A percentile compares a stretch with the other conserved stretches of the same genome.
These are phyloP conservation scores for Sympetrum striolatum DNA, from an alignment of 2,888 invertebrate genomes.

Conservation along the genomic window DNA sequence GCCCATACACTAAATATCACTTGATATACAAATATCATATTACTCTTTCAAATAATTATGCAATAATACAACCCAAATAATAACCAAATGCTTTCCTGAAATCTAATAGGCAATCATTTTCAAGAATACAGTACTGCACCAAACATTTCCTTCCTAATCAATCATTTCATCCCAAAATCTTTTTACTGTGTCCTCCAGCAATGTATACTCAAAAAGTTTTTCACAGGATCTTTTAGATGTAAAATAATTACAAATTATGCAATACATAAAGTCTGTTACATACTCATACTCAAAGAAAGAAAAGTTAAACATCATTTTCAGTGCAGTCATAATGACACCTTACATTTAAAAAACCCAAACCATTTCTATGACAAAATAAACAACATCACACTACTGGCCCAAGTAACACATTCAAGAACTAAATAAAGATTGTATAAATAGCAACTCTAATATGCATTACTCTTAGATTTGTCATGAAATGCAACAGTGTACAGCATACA, in stretches of 20 bases:
- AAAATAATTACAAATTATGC: slow-evolving; percentile 20
- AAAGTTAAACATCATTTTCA: slow-evolving; percentile 30
- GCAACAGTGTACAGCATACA: slow-evolving; percentile 41
- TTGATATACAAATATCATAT: background rate
- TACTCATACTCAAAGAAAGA: slow-evolving; percentile 25
- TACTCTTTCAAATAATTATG: slow-evolving; percentile 7
- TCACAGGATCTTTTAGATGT: slow-evolving; percentile 15
- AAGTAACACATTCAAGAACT: slow-evolving; percentile 35
- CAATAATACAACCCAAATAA: slow-evolving; percentile 25
- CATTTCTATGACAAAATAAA: slow-evolving; percentile 35
- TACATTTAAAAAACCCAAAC: slow-evolving; percentile 21
- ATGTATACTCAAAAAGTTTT: slow-evolving; percentile 17
- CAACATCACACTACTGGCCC: slow-evolving; percentile 43
- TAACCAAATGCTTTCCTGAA: slow-evolving; percentile 28
- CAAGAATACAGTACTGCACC: slow-evolving; percentile 25
- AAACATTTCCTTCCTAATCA: slow-evolving; percentile 40
- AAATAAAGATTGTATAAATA: slow-evolving; percentile 26
- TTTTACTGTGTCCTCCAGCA: slow-evolving; percentile 41
- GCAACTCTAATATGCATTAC: slow-evolving; percentile 38
- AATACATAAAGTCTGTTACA: slow-evolving; percentile 20
- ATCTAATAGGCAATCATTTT: slow-evolving; percentile 13
- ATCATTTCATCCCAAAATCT: slow-evolving; percentile 30
- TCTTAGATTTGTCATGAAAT: slow-evolving; percentile 30
- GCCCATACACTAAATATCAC: slow-evolving; percentile 21
- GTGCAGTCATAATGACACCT: slow-evolving; percentile 30